Conservation (phyloP, 2,797 vertebrate species). For the Dendrocincla fuliginosa region DNA sequence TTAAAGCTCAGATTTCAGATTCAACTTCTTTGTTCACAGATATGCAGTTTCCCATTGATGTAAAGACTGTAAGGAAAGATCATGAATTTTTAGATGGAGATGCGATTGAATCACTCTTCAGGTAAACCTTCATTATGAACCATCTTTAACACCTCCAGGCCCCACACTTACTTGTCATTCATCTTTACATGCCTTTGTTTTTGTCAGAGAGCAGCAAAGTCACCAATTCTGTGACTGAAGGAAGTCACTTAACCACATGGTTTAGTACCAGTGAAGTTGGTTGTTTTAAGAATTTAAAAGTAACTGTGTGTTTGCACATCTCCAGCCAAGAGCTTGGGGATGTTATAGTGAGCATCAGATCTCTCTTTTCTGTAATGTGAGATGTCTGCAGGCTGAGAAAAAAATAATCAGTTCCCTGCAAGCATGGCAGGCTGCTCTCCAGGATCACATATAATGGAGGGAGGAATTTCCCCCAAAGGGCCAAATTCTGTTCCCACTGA, state of each 20-base stretch:
- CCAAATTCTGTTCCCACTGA: not conserved
- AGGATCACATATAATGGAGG: fast-evolving
- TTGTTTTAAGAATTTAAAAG: not conserved
- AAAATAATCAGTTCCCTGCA: not conserved
- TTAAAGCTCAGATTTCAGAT: not conserved
- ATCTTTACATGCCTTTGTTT: not conserved
- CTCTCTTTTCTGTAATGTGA: not conserved
- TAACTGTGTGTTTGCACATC: not conserved
- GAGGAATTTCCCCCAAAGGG: not conserved
- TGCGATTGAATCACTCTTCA: constrained; percentile 86
- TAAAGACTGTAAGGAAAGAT: constrained; percentile 81
- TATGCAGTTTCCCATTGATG: constrained; percentile 85
- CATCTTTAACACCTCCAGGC: not conserved
- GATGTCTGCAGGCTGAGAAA: not conserved
- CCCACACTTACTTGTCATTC: not conserved
- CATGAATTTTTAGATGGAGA: constrained; percentile 88
- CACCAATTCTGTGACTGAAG: not conserved
- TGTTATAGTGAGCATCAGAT: not conserved
- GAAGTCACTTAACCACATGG: not conserved
- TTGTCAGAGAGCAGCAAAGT: not conserved
- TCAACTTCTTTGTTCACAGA: constrained; percentile 73
- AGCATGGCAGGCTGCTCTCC: not conserved
- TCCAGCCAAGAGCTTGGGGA: not conserved
- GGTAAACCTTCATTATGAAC: constrained; percentile 70
- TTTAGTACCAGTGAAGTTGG: not conserved